Evolutionary conservation across 2,113 vertebrate species (phyloP), one percentile per base, ranked within the genome.

Genomic region (Phasianus colchicus): DNA sequence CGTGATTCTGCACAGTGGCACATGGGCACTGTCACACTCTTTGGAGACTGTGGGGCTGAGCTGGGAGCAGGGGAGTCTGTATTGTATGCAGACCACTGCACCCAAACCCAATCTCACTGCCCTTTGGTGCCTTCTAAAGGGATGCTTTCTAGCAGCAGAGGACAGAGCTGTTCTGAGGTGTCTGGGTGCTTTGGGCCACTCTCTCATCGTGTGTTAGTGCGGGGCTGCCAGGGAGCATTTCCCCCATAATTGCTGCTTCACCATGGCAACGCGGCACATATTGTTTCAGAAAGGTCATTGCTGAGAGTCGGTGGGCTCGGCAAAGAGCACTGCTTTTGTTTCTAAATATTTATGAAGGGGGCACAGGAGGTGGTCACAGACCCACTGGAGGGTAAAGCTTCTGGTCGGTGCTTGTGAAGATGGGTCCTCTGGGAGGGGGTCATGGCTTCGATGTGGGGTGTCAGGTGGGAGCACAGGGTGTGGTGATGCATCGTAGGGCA

Each of bases 251-350:
- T 84, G 92, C 93, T 30, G 94, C 92, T 95, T 96, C 74, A 94
- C 96, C 94, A 97, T 96, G 96, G 96, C 96, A 97, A 97, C 96
- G 27, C 93, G 71, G 95, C 94, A 2, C 94, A 34, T 85, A 95
- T 89, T 80, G 96, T 54, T 92, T 95, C 34, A 7, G 77, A 96
- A 96, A 97, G 96, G 96, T 96, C 96, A 96, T 9, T 10, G 47
- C 77, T 34, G 42, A 86, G 95, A 77, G 92, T 40, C 70, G 91
- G 91, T 94, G 92, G 93, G 89, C 90, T 91, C 73, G 4, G 77
- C 74, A 22, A 65, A 77, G 85, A 19, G 64, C 24, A 27, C 79
- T 24, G 93, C 92, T 92, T 43, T 29, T 38, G 25, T 22, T 69
- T 61, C 94, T 74, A 66, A 82, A 52, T 57, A 32, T 25, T 25